These are phyloP conservation scores for Hydrolagus colliei DNA, from an alignment of 2,797 vertebrate genomes.

Conservation along the genomic window DNA sequence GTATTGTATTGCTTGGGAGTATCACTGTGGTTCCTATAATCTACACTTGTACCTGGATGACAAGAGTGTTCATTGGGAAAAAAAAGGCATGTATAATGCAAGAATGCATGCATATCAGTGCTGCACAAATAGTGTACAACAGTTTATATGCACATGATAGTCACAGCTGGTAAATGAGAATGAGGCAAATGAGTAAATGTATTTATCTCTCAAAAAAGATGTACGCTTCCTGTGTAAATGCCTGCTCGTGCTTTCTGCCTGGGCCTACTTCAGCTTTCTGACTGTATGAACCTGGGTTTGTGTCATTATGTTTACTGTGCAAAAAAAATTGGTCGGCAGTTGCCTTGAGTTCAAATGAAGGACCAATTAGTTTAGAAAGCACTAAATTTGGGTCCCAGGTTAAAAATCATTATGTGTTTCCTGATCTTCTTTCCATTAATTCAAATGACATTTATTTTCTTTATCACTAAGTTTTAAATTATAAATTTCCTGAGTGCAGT, in stretches of 20 bases:
- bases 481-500: slow-evolving; percentile 25
- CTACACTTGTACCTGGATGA: no score
- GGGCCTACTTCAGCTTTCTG: neutral
- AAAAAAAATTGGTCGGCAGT: neutral
- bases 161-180: neutral
- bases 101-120: no score
- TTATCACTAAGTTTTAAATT: slow-evolving; percentile 26
- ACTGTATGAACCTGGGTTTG: neutral
- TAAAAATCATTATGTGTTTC: slow-evolving; percentile 29
- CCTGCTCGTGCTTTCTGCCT: neutral
- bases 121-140: no score
- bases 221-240: neutral
- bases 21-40: no score
- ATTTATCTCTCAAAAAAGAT: neutral
- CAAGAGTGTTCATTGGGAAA: no score
- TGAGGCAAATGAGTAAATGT: neutral
- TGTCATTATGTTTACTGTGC: neutral
- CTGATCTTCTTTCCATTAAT: slow-evolving; percentile 26
- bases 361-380: slow-evolving; percentile 13
- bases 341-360: slow-evolving; percentile 9
- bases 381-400: slow-evolving; percentile 3
- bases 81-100: no score
- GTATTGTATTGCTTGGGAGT: no score
- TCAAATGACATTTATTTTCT: slow-evolving; percentile 30
- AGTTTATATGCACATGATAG: no score